Conservation (phyloP, 2,888 invertebrate species). For the Dasysyrphus tricinctus region DNA sequence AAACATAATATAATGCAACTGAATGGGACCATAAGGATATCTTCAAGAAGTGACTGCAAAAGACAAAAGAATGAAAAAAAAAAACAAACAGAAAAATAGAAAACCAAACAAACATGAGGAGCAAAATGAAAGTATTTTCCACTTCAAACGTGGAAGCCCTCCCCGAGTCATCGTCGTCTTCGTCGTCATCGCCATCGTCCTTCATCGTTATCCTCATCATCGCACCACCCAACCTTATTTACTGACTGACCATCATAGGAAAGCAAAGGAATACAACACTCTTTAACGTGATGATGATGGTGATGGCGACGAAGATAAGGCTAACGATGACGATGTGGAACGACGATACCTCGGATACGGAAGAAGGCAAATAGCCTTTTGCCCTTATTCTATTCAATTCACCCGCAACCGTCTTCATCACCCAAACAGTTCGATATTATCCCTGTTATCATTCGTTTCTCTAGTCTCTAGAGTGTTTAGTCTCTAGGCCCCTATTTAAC, state of each 20-base stretch:
- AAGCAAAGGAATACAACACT: constrained; percentile 35
- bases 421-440: constrained; percentile 61
- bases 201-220: neutral
- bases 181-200: neutral
- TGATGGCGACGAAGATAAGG: constrained; percentile 47
- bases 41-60: constrained; percentile 37
- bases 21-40: constrained; percentile 39
- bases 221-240: constrained; percentile 12
- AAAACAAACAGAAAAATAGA: constrained; percentile 25
- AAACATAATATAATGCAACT: constrained; percentile 21
- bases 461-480: neutral
- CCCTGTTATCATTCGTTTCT: constrained; percentile 61
- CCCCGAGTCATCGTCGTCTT: neutral
- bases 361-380: constrained; percentile 50
- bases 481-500: constrained; percentile 48
- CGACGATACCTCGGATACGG: constrained; percentile 46
- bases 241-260: constrained; percentile 44
- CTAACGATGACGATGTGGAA: constrained; percentile 60
- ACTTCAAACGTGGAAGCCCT: constrained; percentile 43
- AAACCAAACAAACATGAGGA: constrained; percentile 58
- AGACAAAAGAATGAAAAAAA: neutral
- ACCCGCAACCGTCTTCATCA: constrained; percentile 18
- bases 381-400: constrained; percentile 42
- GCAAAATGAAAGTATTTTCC: constrained; percentile 47
- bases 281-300: constrained; percentile 28